Base-by-base conservation (phyloP, 2,797 vertebrate species). In the Epinephelus awoara region DNA sequence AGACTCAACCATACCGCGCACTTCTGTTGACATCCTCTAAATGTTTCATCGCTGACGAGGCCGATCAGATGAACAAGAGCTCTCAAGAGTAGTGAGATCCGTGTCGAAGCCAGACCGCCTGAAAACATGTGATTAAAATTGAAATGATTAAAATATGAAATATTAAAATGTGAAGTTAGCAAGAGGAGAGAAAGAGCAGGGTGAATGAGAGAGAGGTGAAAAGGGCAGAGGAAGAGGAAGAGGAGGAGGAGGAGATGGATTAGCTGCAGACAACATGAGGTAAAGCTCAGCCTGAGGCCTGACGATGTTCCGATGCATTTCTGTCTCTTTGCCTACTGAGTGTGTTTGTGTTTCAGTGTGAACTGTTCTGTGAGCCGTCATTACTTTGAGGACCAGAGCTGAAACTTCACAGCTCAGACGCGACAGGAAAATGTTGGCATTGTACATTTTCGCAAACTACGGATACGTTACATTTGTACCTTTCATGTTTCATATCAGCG, bases 11-110 rank as follows among this genome's bases (percentile, higher is more conserved):
- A 4, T 1, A 4, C 56, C 15, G 29, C 11, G 12, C 46, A 3
- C 71, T 56, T 52, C 63, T 79, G 82, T 47, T 74, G 79, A 74
- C 82, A 59, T 79, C 79, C 64, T 17, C 52, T 80, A 19, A 79
- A 79, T 51, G 75, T 71, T 84, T 82, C 72, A 79, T 67, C 47
- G 7, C 15, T 10, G 55, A 72, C 52, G 23, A 40, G 58, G 38
- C n/a, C 1, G 63, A 80, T 81, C 58, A 23, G 67, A 84, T 6
- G 77, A 64, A 54, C 55, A 3, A 9, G 15, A 0, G 56, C 72
- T 65, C 86, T 72, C 44, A 5, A n/a, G 69, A 67, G 64, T 0
- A 7, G 12, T 3, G 0, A 38, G 59, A 75, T 78, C 56, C 61
- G 51, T 13, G 5, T 75, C 25, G 6, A 0, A 49, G 56, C 63